A percentile compares a stretch with the other conserved stretches of the same genome.
These are phyloP conservation scores for Cotesia vestalis DNA, from an alignment of 1,140 invertebrate genomes.

Conservation along the genomic window DNA sequence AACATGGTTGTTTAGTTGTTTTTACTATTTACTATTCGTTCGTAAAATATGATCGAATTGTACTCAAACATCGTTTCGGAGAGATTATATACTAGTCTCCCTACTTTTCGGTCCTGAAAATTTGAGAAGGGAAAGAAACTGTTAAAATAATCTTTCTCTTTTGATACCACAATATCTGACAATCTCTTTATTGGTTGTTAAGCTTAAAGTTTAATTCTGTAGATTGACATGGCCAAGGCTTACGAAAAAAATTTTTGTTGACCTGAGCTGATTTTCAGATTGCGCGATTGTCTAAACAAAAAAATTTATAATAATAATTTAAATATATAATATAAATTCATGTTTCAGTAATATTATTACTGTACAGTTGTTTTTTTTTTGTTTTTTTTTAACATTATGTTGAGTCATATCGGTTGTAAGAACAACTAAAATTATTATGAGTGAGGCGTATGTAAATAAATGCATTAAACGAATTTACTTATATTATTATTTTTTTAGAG, in stretches of 20 bases:
- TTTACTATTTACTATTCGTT: slow-evolving; percentile 30
- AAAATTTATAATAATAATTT: slow-evolving; percentile 11
- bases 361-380: background rate
- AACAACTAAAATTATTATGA: background rate
- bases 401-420: background rate
- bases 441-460: background rate
- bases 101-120: slow-evolving; percentile 43
- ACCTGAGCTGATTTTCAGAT: slow-evolving; percentile 15
- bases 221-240: slow-evolving; percentile 16
- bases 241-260: slow-evolving; percentile 7
- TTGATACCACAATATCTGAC: slow-evolving; percentile 16
- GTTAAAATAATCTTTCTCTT: slow-evolving; percentile 33
- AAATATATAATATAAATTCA: slow-evolving; percentile 3
- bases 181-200: slow-evolving; percentile 18
- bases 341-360: background rate
- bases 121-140: slow-evolving; percentile 39
- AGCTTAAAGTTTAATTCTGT: background rate
- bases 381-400: background rate
- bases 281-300: slow-evolving; percentile 10
- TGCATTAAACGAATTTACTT: too few species aligned
- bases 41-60: slow-evolving; percentile 30
- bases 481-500: too few species aligned
- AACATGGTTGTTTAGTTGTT: slow-evolving; percentile 34
- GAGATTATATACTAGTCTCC: slow-evolving; percentile 35
- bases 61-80: slow-evolving; percentile 23